A percentile compares a stretch with the other conserved stretches of the same genome.
These are phyloP conservation scores for Phaenicophaeus curvirostris DNA, from an alignment of 2,797 vertebrate species.

Conservation along the genomic window DNA sequence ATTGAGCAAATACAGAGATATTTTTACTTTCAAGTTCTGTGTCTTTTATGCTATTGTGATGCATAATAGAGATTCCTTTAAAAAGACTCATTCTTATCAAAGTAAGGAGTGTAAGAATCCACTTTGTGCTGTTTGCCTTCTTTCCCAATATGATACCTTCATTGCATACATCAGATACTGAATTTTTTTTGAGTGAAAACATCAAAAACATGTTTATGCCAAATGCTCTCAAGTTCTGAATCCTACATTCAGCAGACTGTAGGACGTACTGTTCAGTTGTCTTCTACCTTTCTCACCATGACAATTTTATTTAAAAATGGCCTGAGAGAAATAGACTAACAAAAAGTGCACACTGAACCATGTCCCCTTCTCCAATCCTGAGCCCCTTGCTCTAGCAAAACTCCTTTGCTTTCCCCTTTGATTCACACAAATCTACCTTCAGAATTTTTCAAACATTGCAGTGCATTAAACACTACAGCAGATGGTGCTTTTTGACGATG, in stretches of 20 bases:
- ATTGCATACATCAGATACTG: not conserved
- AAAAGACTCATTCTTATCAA: not conserved
- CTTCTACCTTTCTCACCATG: not conserved
- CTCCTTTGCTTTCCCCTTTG: slow-evolving; percentile 66
- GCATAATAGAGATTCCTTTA: not conserved
- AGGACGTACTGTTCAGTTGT: slow-evolving; percentile 1
- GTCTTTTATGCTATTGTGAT: not conserved
- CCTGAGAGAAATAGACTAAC: not conserved
- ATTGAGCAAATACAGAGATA: not conserved
- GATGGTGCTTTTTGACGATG: slow-evolving; percentile 84
- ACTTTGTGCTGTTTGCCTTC: not conserved
- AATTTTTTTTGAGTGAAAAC: not conserved
- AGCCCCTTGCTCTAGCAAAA: slow-evolving; percentile 57
- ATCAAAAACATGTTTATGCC: slow-evolving; percentile 5
- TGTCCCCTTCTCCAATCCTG: not conserved
- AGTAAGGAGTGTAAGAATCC: not conserved
- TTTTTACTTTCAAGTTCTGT: not conserved
- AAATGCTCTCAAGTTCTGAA: not conserved
- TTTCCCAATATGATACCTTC: not conserved
- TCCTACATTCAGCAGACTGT: not conserved
- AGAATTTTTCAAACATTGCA: slow-evolving; percentile 74
- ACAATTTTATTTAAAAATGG: slow-evolving; percentile 43
- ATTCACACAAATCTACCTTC: slow-evolving; percentile 71
- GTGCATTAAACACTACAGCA: slow-evolving; percentile 81
- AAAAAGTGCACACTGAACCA: not conserved